Conservation (phyloP, 2,797 vertebrate genomes). For the Pipistrellus kuhlii region DNA sequence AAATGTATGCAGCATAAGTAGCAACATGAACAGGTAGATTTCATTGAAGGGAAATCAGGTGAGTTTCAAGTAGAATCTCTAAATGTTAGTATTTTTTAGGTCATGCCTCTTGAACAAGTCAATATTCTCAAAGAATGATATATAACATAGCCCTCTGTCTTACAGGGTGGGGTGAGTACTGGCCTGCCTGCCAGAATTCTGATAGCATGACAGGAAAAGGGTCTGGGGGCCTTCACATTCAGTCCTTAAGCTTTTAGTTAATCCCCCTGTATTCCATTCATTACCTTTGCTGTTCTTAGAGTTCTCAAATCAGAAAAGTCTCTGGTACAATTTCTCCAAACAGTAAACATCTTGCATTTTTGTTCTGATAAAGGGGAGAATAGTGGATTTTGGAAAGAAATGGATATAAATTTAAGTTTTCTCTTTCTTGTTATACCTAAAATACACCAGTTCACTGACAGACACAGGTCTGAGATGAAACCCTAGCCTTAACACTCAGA, state of each 20-base stretch:
- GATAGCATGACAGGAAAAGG: neutral
- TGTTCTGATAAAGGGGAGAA: neutral
- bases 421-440: neutral
- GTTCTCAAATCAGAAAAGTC: constrained; percentile 16
- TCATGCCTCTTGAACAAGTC: neutral
- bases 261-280: constrained; percentile 18
- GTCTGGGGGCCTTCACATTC: constrained; percentile 1
- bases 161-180: neutral
- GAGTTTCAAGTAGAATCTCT: neutral
- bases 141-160: neutral
- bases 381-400: neutral
- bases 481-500: neutral
- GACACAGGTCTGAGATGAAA: neutral
- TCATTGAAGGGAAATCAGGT: neutral
- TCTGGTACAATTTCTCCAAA: constrained; percentile 2
- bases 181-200: neutral
- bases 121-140: neutral
- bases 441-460: neutral
- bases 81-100: neutral
- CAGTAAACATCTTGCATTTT: constrained; percentile 19
- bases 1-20: neutral
- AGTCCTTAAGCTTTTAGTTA: constrained; percentile 28
- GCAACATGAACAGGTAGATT: neutral
- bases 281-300: neutral
- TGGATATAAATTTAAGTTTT: neutral